phyloP scores from a whole-genome alignment of 2,113 vertebrate species.

The Varanus komodoensis region DNA sequence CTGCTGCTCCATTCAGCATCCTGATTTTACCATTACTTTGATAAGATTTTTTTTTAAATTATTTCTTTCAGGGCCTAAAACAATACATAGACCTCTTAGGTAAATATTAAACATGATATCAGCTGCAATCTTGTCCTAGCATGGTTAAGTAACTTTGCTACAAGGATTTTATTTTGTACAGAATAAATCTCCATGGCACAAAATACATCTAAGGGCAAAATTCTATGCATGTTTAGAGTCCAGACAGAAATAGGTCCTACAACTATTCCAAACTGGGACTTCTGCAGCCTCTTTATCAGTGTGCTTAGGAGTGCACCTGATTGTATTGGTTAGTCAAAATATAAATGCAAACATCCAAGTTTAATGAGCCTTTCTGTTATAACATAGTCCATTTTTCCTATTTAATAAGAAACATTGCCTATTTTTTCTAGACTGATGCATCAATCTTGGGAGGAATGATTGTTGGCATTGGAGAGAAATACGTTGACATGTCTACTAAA shows the following conservation, averaged over 20 bases:
- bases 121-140: neutral
- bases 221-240: no score
- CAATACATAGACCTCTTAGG: neutral
- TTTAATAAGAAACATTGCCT: neutral
- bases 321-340: neutral
- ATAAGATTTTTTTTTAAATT: no score
- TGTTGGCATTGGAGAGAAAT: conserved; percentile 95
- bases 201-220: neutral
- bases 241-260: no score
- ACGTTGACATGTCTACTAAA: conserved; percentile 94
- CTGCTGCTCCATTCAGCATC: neutral
- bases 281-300: no score
- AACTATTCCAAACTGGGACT: no score
- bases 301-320: neutral
- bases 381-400: neutral
- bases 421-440: conserved; percentile 82
- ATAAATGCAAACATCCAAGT: neutral
- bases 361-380: neutral
- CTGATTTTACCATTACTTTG: neutral
- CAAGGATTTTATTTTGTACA: neutral
- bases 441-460: conserved; percentile 95
- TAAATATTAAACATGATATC: neutral
- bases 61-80: neutral
- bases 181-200: neutral
- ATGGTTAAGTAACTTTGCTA: neutral